Conservation (phyloP, 2,888 invertebrate species). For the Apotomis capreana region DNA sequence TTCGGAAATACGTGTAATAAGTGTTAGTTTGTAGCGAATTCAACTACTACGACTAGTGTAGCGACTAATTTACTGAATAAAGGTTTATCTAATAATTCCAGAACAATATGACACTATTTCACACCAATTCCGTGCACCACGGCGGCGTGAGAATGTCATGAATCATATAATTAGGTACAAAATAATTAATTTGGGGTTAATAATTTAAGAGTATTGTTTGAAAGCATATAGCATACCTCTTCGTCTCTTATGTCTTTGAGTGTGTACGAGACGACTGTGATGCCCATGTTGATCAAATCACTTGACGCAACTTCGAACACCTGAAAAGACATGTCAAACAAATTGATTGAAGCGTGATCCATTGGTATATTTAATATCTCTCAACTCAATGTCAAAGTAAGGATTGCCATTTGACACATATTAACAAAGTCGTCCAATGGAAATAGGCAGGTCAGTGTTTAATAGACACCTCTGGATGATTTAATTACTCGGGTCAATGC, state of each 20-base stretch:
- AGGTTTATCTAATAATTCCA: not conserved
- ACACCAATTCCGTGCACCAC: too few species aligned
- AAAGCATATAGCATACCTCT: conserved; percentile 86
- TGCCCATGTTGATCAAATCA: conserved; percentile 98
- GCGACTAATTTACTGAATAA: not conserved
- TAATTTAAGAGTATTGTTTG: not conserved
- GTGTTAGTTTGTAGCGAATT: not conserved
- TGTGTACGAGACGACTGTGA: conserved; percentile 97
- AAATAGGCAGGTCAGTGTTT: too few species aligned
- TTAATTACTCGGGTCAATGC: too few species aligned
- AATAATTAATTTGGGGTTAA: not conserved
- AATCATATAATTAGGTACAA: too few species aligned
- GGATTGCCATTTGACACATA: too few species aligned
- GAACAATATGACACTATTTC: too few species aligned
- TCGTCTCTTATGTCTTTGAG: conserved; percentile 97
- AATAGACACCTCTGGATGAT: too few species aligned
- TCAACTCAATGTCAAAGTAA: too few species aligned
- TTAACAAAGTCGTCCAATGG: too few species aligned
- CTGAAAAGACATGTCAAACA: conserved; percentile 55
- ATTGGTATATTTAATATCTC: too few species aligned
- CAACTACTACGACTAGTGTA: not conserved
- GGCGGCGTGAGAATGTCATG: not conserved
- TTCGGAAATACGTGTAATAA: not conserved
- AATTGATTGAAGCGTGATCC: not conserved
- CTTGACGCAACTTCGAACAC: conserved; percentile 98